Evolutionary conservation across 2,113 vertebrate genomes (phyloP).

Genomic region (Cryptotis parvus): DNA sequence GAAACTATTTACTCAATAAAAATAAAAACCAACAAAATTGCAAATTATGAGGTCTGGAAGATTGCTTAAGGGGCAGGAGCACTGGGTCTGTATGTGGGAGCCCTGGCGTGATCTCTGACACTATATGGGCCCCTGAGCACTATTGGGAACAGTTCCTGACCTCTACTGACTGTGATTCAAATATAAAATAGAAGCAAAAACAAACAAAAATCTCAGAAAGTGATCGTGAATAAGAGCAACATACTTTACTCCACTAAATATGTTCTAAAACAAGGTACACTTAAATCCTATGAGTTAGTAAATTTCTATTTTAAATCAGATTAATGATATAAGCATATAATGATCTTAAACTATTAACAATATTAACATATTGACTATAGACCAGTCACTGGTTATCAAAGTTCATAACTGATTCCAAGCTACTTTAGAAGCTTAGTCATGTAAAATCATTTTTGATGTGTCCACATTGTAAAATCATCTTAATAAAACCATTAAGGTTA

Average conservation of each 20-base stretch:
- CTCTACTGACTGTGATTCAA: too few relatives aligned
- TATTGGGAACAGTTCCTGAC: too few relatives aligned
- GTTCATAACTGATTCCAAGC: background rate
- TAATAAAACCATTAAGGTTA: background rate
- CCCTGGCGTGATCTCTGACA: too few relatives aligned
- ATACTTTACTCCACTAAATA: slow-evolving; percentile 21
- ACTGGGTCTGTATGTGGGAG: too few relatives aligned
- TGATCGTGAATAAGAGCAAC: background rate
- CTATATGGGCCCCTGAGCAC: too few relatives aligned
- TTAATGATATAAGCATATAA: background rate
- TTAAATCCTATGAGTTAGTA: background rate
- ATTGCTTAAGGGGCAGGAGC: too few relatives aligned
- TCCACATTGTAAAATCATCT: background rate
- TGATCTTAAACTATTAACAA: background rate
- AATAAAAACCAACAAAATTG: background rate
- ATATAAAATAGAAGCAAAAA: too few relatives aligned
- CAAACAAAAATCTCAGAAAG: too few relatives aligned
- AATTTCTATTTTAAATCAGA: slow-evolving; percentile 21
- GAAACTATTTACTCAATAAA: background rate
- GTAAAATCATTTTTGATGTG: background rate
- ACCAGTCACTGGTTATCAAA: background rate
- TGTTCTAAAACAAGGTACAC: slow-evolving; percentile 16
- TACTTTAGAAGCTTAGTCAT: background rate
- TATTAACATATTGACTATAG: background rate
- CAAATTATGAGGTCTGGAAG: background rate